These are phyloP conservation scores for Caprella mutica DNA, from an alignment of 2,888 invertebrate genomes.

Conservation along the genomic window DNA sequence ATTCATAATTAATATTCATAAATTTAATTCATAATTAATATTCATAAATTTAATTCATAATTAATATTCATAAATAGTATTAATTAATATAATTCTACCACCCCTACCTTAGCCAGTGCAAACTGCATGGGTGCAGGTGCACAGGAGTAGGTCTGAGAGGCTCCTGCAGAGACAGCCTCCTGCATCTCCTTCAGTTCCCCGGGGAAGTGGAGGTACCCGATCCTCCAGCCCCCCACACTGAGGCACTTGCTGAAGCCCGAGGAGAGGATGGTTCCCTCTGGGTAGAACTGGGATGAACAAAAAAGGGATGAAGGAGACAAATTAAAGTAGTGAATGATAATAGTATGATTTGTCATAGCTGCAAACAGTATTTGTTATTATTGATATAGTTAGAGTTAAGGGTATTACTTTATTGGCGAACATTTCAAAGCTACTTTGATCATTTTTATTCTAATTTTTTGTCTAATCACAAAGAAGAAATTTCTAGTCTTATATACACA, in stretches of 20 bases:
- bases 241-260: slow-evolving; percentile 33
- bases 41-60: background rate
- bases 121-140: slow-evolving; percentile 35
- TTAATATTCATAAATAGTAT: background rate
- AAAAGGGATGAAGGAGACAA: background rate
- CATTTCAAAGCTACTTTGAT: too few species aligned
- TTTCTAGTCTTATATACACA: background rate
- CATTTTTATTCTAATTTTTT: too few species aligned
- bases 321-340: too few species aligned
- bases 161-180: slow-evolving; percentile 31
- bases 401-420: too few species aligned
- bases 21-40: slow-evolving; percentile 2
- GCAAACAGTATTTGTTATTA: too few species aligned
- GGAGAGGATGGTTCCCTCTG: slow-evolving; percentile 32
- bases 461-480: too few species aligned
- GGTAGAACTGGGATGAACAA: slow-evolving; percentile 21
- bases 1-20: too few species aligned
- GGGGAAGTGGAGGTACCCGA: slow-evolving; percentile 33
- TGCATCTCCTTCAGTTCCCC: slow-evolving; percentile 30
- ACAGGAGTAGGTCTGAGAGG: slow-evolving; percentile 43
- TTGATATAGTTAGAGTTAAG: too few species aligned
- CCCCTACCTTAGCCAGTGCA: slow-evolving; percentile 34
- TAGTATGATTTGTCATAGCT: too few species aligned
- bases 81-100: background rate
- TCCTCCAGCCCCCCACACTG: slow-evolving; percentile 34